Evolutionary conservation across 2,888 invertebrate genomes (phyloP), one percentile per base, ranked within the genome.

Genomic region (Hoplodrina ambigua): DNA sequence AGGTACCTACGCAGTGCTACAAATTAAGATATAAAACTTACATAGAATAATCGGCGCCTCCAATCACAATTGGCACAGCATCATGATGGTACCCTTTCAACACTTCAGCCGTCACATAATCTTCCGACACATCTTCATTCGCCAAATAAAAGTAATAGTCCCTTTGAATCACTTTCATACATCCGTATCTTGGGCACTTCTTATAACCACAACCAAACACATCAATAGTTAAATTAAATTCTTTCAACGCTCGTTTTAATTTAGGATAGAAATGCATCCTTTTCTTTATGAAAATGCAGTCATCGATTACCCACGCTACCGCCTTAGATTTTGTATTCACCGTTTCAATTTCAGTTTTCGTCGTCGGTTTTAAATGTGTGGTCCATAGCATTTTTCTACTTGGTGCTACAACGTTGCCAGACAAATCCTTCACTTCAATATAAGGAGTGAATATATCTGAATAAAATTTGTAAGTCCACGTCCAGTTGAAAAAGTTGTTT

Each of bases 21-120:
- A 37, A 37, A 37, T 37, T 37, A 37, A 37, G 8, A 37, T 33
- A 6, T 10, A n/a, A 46, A 7, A 15, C 25, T 91, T 86, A 96
- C 96, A 86, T 92, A 7, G 55, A 87, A 89, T 97, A 97, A 90
- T 97, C 96, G 52, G 96, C 96, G 17, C 96, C 97, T 20, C 97
- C 97, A 86, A 96, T 94, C 7, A 97, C 97, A 41, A 97, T 96
- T 0, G 97, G 97, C 0, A 97, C 94, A 41, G 97, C 94, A 83
- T 96, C 94, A 88, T 97, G 95, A 83, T 97, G 94, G 78, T 96
- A 93, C 0, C 96, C 95, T 46, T 90, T 90, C 44, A 94, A 71
- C 0, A 95, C 90, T 75, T 93, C 93, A 8, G 86, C 83, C 0
- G 93, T 93, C 6, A 95, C 91, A 82, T 91, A 96, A 80, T 96